These are phyloP conservation scores for Pteromalus puparum DNA, from an alignment of 1,140 invertebrate genomes.

Conservation along the genomic window DNA sequence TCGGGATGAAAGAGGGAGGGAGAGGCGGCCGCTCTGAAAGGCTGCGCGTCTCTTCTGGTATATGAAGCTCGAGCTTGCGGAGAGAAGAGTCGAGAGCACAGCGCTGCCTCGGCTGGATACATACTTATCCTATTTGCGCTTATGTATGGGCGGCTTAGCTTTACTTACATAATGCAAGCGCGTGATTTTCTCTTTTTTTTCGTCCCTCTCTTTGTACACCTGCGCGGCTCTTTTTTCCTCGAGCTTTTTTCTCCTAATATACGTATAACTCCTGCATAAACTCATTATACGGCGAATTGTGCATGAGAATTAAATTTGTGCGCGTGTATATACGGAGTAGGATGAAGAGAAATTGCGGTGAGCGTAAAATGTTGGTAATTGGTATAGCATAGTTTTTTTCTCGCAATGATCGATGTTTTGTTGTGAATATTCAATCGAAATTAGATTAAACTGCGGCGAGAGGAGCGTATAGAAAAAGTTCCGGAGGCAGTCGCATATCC, in stretches of 20 bases:
- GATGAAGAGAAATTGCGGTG: not conserved
- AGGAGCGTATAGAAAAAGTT: too few relatives aligned
- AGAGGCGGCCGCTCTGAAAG: slow-evolving; percentile 3
- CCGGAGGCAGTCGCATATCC: not conserved
- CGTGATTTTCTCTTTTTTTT: slow-evolving; percentile 37
- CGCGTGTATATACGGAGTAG: not conserved
- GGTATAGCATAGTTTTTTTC: too few relatives aligned
- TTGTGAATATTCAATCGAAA: too few relatives aligned
- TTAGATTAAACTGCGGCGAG: too few relatives aligned
- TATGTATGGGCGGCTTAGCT: slow-evolving; percentile 5
- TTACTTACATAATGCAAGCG: slow-evolving; percentile 39
- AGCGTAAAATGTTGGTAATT: too few relatives aligned
- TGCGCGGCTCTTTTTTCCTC: not conserved
- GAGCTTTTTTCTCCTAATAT: not conserved
- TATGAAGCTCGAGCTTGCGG: not conserved
- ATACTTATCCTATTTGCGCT: slow-evolving; percentile 38
- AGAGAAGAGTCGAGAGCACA: not conserved
- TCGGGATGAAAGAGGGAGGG: not conserved
- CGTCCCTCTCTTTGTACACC: not conserved
- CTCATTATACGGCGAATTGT: slow-evolving; percentile 34
- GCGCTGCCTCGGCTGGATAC: not conserved
- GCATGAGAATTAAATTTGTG: slow-evolving; percentile 7
- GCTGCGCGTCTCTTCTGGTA: slow-evolving; percentile 21
- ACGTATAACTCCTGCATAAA: not conserved
- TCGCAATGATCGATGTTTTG: too few relatives aligned